phyloP scores from a whole-genome alignment of 2,113 vertebrate species.

The Trachemys scripta region DNA sequence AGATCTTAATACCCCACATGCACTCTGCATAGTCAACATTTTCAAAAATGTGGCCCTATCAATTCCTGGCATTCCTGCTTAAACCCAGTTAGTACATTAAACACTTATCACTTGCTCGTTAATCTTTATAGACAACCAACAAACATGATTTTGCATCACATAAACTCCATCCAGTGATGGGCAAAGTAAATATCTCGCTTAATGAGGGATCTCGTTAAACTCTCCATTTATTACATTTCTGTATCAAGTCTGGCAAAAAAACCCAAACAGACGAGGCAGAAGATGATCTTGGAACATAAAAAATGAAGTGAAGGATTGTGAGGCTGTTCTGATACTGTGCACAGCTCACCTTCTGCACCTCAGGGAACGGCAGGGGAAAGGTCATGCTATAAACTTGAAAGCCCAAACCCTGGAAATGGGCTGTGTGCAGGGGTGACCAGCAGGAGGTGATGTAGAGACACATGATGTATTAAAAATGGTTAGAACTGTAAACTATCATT shows the following conservation, averaged over 20 bases:
- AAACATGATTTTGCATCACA: neutral
- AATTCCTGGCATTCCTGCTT: neutral
- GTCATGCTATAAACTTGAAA: neutral
- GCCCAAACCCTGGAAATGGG: neutral
- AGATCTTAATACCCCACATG: rapidly evolving
- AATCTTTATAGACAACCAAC: rapidly evolving
- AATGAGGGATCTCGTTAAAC: neutral
- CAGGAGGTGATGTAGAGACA: neutral
- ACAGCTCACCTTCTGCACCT: neutral
- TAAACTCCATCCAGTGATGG: neutral
- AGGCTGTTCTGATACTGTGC: neutral
- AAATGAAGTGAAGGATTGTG: neutral
- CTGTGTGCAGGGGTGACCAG: neutral
- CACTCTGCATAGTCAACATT: neutral
- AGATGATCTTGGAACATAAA: neutral
- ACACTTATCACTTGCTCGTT: neutral
- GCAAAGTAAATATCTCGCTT: neutral
- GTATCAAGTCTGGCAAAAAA: neutral
- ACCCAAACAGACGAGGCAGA: neutral
- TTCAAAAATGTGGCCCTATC: neutral
- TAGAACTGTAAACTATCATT: too few species aligned
- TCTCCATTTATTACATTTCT: neutral
- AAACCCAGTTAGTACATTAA: neutral
- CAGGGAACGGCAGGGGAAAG: neutral
- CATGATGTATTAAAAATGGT: too few species aligned